A percentile compares a stretch with the other conserved stretches of the same genome.
These are phyloP conservation scores for Mustelus asterias DNA, from an alignment of 2,113 vertebrate species.

Conservation along the genomic window DNA sequence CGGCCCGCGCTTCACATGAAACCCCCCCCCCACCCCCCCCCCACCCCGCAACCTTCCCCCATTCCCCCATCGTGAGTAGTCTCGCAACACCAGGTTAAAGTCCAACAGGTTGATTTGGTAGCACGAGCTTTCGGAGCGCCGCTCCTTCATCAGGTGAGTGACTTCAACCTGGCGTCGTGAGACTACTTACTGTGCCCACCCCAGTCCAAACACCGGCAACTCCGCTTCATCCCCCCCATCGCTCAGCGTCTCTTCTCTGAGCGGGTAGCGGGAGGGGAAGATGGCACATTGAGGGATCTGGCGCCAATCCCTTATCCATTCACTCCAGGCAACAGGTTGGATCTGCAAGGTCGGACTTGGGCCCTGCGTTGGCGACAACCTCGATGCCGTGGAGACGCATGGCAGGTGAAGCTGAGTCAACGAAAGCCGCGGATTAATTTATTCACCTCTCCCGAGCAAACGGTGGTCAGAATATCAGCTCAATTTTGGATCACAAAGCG, in stretches of 20 bases:
- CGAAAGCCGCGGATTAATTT: background rate
- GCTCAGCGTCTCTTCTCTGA: background rate
- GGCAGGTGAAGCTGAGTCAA: background rate
- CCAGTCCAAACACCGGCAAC: too few species aligned
- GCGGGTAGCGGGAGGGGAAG: background rate
- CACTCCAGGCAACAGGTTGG: background rate
- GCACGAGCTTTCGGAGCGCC: too few species aligned
- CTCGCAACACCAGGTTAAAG: too few species aligned
- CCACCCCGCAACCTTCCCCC: too few species aligned
- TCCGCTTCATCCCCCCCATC: too few species aligned
- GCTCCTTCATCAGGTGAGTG: too few species aligned
- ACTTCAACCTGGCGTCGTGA: too few species aligned
- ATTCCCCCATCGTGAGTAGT: too few species aligned
- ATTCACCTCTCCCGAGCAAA: background rate
- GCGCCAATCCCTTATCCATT: background rate
- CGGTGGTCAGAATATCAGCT: slow-evolving; percentile 18
- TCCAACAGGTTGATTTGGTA: too few species aligned
- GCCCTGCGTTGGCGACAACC: background rate
- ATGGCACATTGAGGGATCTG: too few species aligned
- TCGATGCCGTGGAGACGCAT: background rate
- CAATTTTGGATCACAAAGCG: background rate
- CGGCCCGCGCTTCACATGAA: too few species aligned
- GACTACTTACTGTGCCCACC: too few species aligned
- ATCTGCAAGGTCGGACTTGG: background rate
- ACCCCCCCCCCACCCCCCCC: background rate